phyloP scores from a whole-genome alignment of 1,140 invertebrate species.

The Triops longicaudatus region DNA sequence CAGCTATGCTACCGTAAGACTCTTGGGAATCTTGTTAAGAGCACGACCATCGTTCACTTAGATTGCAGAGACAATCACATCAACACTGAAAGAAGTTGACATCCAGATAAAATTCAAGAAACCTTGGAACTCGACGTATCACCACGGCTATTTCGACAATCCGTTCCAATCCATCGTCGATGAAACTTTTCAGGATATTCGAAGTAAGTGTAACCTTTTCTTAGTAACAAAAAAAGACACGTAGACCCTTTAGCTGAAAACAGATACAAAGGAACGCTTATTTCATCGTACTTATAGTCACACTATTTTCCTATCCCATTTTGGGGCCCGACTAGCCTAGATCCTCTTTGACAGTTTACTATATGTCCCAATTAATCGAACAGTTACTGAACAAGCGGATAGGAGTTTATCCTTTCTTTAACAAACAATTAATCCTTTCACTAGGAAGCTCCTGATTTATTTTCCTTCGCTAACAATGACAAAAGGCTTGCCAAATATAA shows the following conservation, averaged over 20 bases:
- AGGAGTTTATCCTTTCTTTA: too few relatives aligned
- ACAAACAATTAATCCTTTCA: too few relatives aligned
- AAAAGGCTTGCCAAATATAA: too few relatives aligned
- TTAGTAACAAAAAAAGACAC: too few relatives aligned
- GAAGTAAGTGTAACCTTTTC: slow-evolving; percentile 62
- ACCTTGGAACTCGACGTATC: slow-evolving; percentile 65
- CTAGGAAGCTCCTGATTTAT: too few relatives aligned
- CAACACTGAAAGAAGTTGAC: slow-evolving; percentile 54
- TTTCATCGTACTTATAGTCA: too few relatives aligned
- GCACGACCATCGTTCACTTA: neutral
- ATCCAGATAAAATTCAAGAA: slow-evolving; percentile 55
- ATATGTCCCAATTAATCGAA: neutral
- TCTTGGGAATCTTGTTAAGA: neutral
- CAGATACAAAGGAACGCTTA: too few relatives aligned
- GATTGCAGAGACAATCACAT: slow-evolving; percentile 59
- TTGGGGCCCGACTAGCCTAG: too few relatives aligned
- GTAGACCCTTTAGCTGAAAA: too few relatives aligned
- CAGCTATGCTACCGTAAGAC: neutral
- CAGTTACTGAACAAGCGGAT: neutral
- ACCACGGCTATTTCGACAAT: slow-evolving; percentile 64
- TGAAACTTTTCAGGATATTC: slow-evolving; percentile 63
- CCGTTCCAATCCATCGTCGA: slow-evolving; percentile 69
- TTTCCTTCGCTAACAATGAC: too few relatives aligned
- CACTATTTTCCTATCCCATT: too few relatives aligned
- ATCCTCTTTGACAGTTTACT: neutral